Evolutionary conservation across 2,113 vertebrate genomes (phyloP).

Genomic region (Tor tambroides): DNA sequence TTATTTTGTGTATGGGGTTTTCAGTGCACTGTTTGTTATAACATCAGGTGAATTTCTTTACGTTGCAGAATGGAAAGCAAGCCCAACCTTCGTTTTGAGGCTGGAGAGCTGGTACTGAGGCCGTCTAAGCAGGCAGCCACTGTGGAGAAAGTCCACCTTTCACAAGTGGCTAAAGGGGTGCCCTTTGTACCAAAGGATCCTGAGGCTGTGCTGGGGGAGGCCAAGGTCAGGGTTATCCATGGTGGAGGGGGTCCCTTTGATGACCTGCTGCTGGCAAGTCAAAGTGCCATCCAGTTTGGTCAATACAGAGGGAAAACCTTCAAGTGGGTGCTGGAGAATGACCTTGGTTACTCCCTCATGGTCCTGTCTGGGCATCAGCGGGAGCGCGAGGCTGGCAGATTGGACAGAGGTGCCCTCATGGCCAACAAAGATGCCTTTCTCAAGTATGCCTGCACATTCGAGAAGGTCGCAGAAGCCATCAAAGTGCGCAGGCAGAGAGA

Average conservation of each 20-base stretch:
- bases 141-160: background rate
- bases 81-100: background rate
- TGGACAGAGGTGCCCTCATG: background rate
- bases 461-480: background rate
- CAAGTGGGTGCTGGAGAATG: background rate
- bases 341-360: background rate
- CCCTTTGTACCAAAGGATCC: background rate
- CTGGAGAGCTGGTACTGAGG: constrained; percentile 6
- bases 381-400: background rate
- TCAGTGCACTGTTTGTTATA: background rate
- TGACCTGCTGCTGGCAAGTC: background rate
- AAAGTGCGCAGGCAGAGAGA: background rate
- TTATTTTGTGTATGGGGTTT: background rate
- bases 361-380: background rate
- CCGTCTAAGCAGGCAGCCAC: background rate
- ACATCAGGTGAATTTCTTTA: background rate
- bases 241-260: background rate
- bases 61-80: constrained; percentile 18
- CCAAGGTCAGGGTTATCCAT: background rate
- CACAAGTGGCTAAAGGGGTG: background rate
- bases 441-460: background rate
- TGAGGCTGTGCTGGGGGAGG: background rate
- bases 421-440: constrained; percentile 5
- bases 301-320: background rate
- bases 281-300: background rate